Base-by-base conservation (phyloP, 2,888 invertebrate species). In the Carpatolechia fugitivella region DNA sequence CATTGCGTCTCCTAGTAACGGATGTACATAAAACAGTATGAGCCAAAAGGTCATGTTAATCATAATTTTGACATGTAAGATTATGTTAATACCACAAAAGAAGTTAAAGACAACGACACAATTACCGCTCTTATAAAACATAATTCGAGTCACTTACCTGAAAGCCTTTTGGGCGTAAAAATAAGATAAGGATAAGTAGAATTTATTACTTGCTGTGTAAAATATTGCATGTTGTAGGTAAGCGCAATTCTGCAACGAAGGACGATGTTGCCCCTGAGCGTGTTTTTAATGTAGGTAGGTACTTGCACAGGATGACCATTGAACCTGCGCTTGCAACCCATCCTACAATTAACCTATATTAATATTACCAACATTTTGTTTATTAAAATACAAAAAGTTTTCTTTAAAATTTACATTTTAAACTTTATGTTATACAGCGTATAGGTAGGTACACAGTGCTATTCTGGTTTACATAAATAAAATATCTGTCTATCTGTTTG, bases 181-280 rank as follows among this genome's bases (percentile, higher is more conserved):
- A 72, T 67, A 71, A 70, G 62, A 68, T 66, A 69, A 57, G 64
- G 66, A 68, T 72, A 71, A 72, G 69, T 76, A 66, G 75, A 77
- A 82, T 76, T 78, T 81, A 82, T 82, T 76, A 70, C 71, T 64
- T 63, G 60, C 65, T 64, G 70, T 70, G 74, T 80, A 82, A 83
- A 79, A 78, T 80, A 82, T 76, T 72, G 70, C 75, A 24, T 24
- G 24, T 24, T 24, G 78, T 79, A 74, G 74, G 73, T 70, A 71
- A 74, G 69, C 60, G 65, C 74, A 74, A 74, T 71, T 71, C 68
- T 62, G 69, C 70, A 69, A 72, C 74, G 74, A 81, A 83, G 80
- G 81, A 73, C 76, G 73, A 68, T 65, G 70, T 65, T 80, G 83
- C 79, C 86, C 78, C 71, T 68, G 70, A 82, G 86, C 85, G 70